A percentile compares a stretch with the other conserved stretches of the same genome.
Conservation (phyloP, 2,113 vertebrate genomes). For the Ranitomeya variabilis region DNA sequence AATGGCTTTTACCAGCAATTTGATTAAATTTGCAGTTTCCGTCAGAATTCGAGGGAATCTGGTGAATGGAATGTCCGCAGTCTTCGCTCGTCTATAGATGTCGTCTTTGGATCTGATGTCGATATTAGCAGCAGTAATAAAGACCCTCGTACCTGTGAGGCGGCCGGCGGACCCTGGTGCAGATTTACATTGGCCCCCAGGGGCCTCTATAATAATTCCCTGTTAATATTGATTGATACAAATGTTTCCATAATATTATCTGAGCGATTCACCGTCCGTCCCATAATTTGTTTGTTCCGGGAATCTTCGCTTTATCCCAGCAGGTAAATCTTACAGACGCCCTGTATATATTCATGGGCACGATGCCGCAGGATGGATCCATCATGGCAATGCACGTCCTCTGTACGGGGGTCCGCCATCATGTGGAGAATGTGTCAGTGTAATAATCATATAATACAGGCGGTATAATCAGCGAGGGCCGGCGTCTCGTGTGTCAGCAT, state of each 20-base stretch:
- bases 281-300: not conserved
- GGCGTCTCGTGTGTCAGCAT: not conserved
- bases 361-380: not conserved
- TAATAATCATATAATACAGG: conserved; percentile 30
- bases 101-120: too few relatives aligned
- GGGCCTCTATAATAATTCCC: not conserved
- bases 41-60: too few relatives aligned
- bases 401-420: not conserved
- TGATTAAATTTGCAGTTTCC: too few relatives aligned
- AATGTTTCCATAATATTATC: not conserved
- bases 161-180: not conserved
- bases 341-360: not conserved
- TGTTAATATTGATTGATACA: not conserved
- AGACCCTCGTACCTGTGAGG: not conserved
- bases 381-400: not conserved
- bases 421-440: conserved; percentile 21
- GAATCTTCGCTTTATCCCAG: not conserved
- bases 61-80: too few relatives aligned
- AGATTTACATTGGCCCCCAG: not conserved
- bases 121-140: not conserved
- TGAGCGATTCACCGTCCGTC: not conserved
- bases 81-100: too few relatives aligned
- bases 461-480: not conserved
- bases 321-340: too few relatives aligned
- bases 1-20: too few relatives aligned